Base-by-base conservation (phyloP, 1,140 invertebrate species). In the Oncopeltus fasciatus region DNA sequence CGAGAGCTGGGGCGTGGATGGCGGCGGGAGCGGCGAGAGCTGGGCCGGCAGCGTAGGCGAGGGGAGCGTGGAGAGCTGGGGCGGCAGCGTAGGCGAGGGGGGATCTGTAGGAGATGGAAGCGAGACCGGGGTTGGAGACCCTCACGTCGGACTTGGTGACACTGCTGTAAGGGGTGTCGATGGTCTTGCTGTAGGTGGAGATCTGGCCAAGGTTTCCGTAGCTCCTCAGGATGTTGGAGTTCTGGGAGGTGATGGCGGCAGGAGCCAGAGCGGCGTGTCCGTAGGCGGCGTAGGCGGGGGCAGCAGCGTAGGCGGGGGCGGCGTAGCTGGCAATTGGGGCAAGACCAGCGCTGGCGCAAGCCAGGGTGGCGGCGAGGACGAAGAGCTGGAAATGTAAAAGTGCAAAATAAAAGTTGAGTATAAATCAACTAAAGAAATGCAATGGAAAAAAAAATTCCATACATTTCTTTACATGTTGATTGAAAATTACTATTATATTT, bases 121-220 rank as follows among this genome's bases (percentile, higher is more conserved):
- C 67, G 28, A 66, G 38, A 20, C 66, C 69, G 47, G 71, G 70
- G 68, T 74, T 74, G 68, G 69, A 73, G 31, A 72, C 68, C 27
- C 73, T 67, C 57, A 72, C 70, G 67, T 75, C 74, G 61, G 68
- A 67, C 64, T 74, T 74, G 53, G 69, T 68, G 51, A 73, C 70
- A 63, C 66, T 69, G 65, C 71, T 69, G 69, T 69, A 71, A 2
- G 74, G 70, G 49, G 72, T 72, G 62, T 71, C 70, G 66, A 71
- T 66, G 62, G 69, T 69, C 67, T 73, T 73, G 66, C 66, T 65
- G 70, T 71, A 70, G 64, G 71, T 70, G 65, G 70, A 69, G 18
- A 73, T 66, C 58, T 71, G 70, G 24, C 70, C 71, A 43, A 72
- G 51, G 68, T 72, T 71, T 14, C 72, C 72, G 56, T 67, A 69